Conservation (phyloP, 1,140 invertebrate genomes). For the Daktulosphaira vitifoliae region DNA sequence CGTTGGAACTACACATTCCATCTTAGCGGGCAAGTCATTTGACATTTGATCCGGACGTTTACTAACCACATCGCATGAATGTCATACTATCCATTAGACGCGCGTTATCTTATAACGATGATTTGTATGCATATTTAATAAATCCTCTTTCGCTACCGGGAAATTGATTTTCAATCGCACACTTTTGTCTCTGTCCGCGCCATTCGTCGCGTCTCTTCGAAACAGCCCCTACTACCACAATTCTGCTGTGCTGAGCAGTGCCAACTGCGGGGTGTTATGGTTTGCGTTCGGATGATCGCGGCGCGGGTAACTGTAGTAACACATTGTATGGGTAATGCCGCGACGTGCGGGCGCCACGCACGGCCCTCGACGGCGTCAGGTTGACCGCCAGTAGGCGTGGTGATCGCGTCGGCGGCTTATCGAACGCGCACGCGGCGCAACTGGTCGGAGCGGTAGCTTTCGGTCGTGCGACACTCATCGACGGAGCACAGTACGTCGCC, state of each 20-base stretch:
- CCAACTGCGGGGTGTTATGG: neutral
- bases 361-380: conserved; percentile 16
- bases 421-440: conserved; percentile 32
- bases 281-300: neutral
- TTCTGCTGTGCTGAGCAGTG: too few species aligned
- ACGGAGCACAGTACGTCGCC: neutral
- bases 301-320: neutral
- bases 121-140: too few species aligned
- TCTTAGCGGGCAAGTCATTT: too few species aligned
- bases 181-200: too few species aligned
- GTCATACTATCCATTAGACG: too few species aligned
- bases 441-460: conserved; percentile 5
- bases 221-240: neutral
- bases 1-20: too few species aligned
- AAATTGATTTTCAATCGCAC: too few species aligned
- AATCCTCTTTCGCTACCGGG: too few species aligned
- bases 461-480: neutral
- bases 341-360: neutral
- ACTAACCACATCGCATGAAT: too few species aligned
- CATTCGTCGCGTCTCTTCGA: neutral
- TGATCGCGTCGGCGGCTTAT: conserved; percentile 3
- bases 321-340: conserved; percentile 5
- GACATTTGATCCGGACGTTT: too few species aligned
- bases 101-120: too few species aligned
- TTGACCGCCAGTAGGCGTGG: conserved; percentile 26